phyloP scores from a whole-genome alignment of 2,888 invertebrate genomes.

The Apamea anceps region DNA sequence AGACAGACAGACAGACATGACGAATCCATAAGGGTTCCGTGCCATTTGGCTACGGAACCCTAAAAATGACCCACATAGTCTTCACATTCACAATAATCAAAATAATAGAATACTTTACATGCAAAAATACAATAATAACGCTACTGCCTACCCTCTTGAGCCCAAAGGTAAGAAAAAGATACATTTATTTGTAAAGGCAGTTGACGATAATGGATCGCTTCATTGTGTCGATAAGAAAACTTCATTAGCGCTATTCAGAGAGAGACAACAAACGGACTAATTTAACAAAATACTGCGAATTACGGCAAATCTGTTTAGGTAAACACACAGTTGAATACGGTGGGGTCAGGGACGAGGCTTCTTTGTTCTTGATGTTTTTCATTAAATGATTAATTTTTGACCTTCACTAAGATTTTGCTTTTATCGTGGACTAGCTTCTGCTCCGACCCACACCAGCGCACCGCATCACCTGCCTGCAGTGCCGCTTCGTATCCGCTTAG shows the following conservation, averaged over 20 bases:
- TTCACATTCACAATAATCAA: too few species aligned
- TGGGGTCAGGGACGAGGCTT: slow-evolving; percentile 11
- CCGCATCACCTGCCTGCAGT: background rate
- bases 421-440: background rate
- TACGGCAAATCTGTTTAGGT: slow-evolving; percentile 49
- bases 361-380: slow-evolving; percentile 24
- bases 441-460: background rate
- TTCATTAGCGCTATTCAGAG: slow-evolving; percentile 61
- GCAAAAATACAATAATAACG: background rate
- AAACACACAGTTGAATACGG: slow-evolving; percentile 22
- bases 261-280: slow-evolving; percentile 62
- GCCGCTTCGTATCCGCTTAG: background rate
- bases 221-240: slow-evolving; percentile 59
- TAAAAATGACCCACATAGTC: too few species aligned
- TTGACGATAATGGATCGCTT: slow-evolving; percentile 44
- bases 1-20: too few species aligned
- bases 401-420: background rate
- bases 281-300: slow-evolving; percentile 63
- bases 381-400: background rate
- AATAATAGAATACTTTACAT: background rate
- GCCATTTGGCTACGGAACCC: too few species aligned
- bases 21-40: too few species aligned
- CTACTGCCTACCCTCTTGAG: slow-evolving; percentile 2
- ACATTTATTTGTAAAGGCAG: slow-evolving; percentile 20
- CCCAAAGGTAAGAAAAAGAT: slow-evolving; percentile 10